phyloP scores from a whole-genome alignment of 2,888 invertebrate genomes.

The Empis livida region DNA sequence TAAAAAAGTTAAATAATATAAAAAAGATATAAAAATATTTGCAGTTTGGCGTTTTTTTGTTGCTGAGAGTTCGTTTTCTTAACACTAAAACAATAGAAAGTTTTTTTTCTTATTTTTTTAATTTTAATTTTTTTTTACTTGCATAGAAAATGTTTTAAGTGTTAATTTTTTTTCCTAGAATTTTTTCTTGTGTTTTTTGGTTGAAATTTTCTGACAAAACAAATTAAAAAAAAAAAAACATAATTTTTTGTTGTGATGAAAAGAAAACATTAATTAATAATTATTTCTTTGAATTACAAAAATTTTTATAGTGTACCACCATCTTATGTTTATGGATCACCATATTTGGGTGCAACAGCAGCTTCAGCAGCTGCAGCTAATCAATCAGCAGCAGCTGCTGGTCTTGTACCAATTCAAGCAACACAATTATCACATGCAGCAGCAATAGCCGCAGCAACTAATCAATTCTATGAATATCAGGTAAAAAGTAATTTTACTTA shows the following conservation, averaged over 20 bases:
- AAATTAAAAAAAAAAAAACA: background rate
- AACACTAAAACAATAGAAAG: constrained; percentile 10
- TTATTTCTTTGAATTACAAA: background rate
- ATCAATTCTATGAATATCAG: constrained; percentile 72
- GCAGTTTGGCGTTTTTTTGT: constrained; percentile 15
- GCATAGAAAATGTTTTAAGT: constrained; percentile 3
- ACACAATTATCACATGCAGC: constrained; percentile 58
- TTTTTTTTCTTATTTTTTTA: constrained; percentile 11
- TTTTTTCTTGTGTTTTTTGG: constrained; percentile 4
- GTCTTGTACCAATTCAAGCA: constrained; percentile 52
- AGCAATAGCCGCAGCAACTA: constrained; percentile 67
- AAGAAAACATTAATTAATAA: background rate
- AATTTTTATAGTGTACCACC: constrained; percentile 52
- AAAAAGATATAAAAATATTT: constrained; percentile 7
- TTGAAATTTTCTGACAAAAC: constrained; percentile 4
- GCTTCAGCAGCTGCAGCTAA: constrained; percentile 17
- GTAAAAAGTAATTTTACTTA: constrained; percentile 12
- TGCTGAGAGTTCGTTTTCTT: constrained; percentile 15
- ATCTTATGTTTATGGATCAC: constrained; percentile 65
- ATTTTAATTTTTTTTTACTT: constrained; percentile 6
- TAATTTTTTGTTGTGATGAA: constrained; percentile 11
- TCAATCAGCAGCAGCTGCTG: constrained; percentile 39
- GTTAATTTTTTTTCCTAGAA: background rate
- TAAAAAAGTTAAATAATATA: background rate
- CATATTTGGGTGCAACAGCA: constrained; percentile 50